Evolutionary conservation across 2,113 vertebrate genomes (phyloP).

Genomic region (Apteryx mantelli): DNA sequence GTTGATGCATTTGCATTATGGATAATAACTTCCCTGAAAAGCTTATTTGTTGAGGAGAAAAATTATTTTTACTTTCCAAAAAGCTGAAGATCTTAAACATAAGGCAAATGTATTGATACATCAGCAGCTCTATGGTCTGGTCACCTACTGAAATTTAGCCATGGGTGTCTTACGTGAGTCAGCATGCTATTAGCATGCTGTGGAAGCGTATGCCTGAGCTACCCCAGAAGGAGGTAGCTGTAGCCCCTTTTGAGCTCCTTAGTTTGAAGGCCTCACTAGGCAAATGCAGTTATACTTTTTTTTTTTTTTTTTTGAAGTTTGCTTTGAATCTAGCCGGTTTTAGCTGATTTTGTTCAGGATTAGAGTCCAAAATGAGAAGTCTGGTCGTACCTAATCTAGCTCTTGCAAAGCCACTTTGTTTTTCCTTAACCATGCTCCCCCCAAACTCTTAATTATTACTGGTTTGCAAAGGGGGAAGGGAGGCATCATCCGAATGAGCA

Average conservation of each 20-base stretch:
- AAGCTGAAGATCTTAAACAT: neutral
- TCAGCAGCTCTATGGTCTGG: neutral
- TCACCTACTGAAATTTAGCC: neutral
- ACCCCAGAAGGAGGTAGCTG: rapidly evolving
- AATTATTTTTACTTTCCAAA: neutral
- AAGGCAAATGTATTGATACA: neutral
- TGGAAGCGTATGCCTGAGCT: neutral
- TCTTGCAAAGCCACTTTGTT: neutral
- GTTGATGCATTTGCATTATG: neutral
- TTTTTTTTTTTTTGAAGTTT: neutral
- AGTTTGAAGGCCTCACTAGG: neutral
- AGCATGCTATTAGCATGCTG: neutral
- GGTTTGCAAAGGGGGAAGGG: too few relatives aligned
- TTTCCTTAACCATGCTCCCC: neutral
- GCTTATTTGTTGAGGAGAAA: neutral
- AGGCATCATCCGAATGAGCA: neutral
- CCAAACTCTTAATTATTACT: neutral
- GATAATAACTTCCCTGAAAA: neutral
- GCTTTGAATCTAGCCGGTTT: neutral
- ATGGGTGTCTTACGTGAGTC: neutral
- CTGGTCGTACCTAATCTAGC: neutral
- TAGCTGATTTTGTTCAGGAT: neutral
- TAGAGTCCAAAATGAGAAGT: neutral
- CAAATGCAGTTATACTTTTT: rapidly evolving
- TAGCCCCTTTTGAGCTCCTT: neutral